Percentiles rank a stretch among this genome's conserved stretches.
These are phyloP conservation scores for Heliocidaris erythrogramma DNA, from an alignment of 35 echinoderm and acorn worm genomes.

Conservation along the genomic window DNA sequence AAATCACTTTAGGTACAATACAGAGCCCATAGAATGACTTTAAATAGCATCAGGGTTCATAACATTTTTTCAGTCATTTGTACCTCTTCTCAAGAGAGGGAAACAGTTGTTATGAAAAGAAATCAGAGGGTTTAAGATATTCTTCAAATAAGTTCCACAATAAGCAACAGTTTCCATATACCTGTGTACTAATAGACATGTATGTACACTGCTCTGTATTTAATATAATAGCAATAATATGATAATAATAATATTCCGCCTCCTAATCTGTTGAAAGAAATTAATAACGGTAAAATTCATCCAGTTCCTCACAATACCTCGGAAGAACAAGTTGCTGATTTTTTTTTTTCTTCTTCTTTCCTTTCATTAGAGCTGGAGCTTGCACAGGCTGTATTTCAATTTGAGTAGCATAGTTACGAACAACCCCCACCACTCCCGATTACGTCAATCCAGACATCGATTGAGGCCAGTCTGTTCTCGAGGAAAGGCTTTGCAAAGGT, in stretches of 20 bases:
- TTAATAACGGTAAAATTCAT: not conserved
- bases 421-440: not conserved
- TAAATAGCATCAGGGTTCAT: not conserved
- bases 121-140: not conserved
- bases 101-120: not conserved
- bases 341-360: not conserved
- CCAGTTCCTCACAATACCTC: not conserved
- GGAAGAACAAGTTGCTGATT: not conserved
- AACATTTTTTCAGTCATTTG: not conserved
- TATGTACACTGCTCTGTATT: not conserved
- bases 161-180: not conserved
- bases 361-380: not conserved
- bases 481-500: not conserved
- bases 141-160: not conserved
- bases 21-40: too few species aligned
- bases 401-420: not conserved
- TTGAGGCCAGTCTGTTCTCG: not conserved
- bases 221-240: too few species aligned
- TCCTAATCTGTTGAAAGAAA: not conserved
- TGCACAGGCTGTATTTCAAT: conserved; percentile 3
- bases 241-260: not conserved
- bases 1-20: too few species aligned
- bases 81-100: not conserved
- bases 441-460: not conserved
- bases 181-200: not conserved